Base-by-base conservation (phyloP, 2,113 vertebrate genomes). In the Anthoscopus minutus region DNA sequence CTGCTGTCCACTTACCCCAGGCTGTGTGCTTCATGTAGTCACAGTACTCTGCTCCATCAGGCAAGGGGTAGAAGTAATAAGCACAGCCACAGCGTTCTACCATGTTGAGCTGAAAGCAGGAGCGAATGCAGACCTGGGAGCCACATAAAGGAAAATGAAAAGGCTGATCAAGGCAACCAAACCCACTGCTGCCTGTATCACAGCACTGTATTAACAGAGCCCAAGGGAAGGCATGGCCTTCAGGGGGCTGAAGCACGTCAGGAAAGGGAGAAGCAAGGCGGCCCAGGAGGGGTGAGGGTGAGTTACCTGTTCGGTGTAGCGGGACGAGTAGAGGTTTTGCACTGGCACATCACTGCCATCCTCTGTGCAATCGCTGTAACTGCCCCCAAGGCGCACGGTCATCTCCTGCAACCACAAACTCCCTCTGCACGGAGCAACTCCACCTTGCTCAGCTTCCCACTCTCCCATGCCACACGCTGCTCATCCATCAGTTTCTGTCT, bases 81-180 rank as follows among this genome's bases (percentile, higher is more conserved):
- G 98, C 98, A 38, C 98, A 98, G 88, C 98, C 97, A 40, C 98
- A 98, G 71, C 95, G 83, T 40, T 93, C 38, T 10, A 98, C 94
- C 98, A 98, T 98, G 73, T 71, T 97, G 60, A 96, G 96, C 96
- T 98, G 98, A 79, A 98, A 98, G 95, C 98, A 98, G 90, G 98
- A 98, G 53, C 97, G 98, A 38, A 98, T 98, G 72, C 98, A 98
- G 71, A 98, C 97, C 98, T 98, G 90, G 87, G 47, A 64, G 21
- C 44, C 73, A 78, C 15, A 35, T 5, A 3, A 50, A 12, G 31
- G 58, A n/a, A n/a, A n/a, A n/a, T n/a, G 58, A 28, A 42, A 66
- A 67, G 22, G 30, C 27, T 94, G 83, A 88, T 51, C 16, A 31
- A 31, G 33, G 30, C 30, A 82, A 83, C 24, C 37, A 47, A 91